Evolutionary conservation across 1,140 invertebrate genomes (phyloP).

Genomic region (Drosophila watanabei): DNA sequence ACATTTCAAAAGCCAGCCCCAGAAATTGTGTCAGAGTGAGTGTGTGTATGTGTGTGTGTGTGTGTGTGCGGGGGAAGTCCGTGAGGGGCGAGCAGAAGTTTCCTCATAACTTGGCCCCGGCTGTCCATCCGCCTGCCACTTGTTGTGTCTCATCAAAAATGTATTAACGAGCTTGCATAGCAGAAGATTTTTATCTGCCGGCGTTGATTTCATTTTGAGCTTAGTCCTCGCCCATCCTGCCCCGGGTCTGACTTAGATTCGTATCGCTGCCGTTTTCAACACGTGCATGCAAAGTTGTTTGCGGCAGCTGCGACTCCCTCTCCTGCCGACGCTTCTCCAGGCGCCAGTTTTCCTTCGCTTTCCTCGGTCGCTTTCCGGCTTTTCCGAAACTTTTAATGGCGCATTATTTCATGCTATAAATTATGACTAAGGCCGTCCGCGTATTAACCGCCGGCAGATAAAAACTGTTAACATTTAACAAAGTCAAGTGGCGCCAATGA

Average conservation of each 20-base stretch:
- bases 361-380: conserved; percentile 13
- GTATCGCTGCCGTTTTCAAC: conserved; percentile 76
- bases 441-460: conserved; percentile 63
- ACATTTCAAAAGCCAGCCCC: conserved; percentile 78
- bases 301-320: conserved; percentile 59
- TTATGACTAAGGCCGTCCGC: conserved; percentile 65
- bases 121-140: conserved; percentile 71
- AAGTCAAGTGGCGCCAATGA: conserved; percentile 60
- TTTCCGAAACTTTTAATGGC: conserved; percentile 77
- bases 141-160: conserved; percentile 84
- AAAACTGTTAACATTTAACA: conserved; percentile 76
- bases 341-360: conserved; percentile 37
- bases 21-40: conserved; percentile 55
- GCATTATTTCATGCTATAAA: conserved; percentile 80
- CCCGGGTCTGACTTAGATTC: conserved; percentile 69
- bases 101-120: conserved; percentile 69
- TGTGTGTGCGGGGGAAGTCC: background rate
- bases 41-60: background rate
- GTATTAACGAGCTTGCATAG: conserved; percentile 84
- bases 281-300: conserved; percentile 77
- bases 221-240: conserved; percentile 23
- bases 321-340: conserved; percentile 9
- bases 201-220: conserved; percentile 83
- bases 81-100: conserved; percentile 43
- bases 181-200: conserved; percentile 82